Evolutionary conservation across 2,113 vertebrate genomes (phyloP), one percentile per base, ranked within the genome.

Genomic region (Egretta garzetta): DNA sequence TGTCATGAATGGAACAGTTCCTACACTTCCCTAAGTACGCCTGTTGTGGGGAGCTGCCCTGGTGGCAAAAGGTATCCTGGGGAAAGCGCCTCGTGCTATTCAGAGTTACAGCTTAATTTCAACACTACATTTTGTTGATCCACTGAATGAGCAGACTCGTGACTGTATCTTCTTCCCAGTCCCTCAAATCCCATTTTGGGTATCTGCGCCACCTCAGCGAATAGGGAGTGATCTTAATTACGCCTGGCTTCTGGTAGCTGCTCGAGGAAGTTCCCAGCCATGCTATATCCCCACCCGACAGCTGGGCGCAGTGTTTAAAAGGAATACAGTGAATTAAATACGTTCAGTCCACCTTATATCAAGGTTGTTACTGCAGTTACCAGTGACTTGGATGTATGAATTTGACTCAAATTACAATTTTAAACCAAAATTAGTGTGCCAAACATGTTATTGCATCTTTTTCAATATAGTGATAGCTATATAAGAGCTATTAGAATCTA

Each of bases 251-350:
- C 50, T 45, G 35, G 45, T 16, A 64, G 43, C 45, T 84, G 52
- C 39, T 80, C 52, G 45, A 73, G 55, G 52, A 24, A 47, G 41
- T 16, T 81, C 39, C 30, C 30, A 52, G 13, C 22, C 12, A 10
- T 18, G 14, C 37, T 63, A 15, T 7, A 52, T 7, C 10, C 24
- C 26, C 30, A n/a, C 0, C 0, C 22, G 56, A 50, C 41, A 50
- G 53, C 1, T 56, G 47, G 43, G 41, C 52, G 33, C 22, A 30
- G 52, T 4, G 16, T 49, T 70, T 58, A 27, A 80, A 90, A 68
- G 30, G 14, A 66, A 32, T 43, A 19, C 4, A 75, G 10, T 17
- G 22, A 68, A 62, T 30, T 47, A 82, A 68, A 59, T 18, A 72
- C 15, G 43, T 56, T 18, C 14, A n/a, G 30, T 47, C 9, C 64